These are phyloP conservation scores for Gymnarchus niloticus DNA, from an alignment of 2,113 vertebrate genomes.

Conservation along the genomic window DNA sequence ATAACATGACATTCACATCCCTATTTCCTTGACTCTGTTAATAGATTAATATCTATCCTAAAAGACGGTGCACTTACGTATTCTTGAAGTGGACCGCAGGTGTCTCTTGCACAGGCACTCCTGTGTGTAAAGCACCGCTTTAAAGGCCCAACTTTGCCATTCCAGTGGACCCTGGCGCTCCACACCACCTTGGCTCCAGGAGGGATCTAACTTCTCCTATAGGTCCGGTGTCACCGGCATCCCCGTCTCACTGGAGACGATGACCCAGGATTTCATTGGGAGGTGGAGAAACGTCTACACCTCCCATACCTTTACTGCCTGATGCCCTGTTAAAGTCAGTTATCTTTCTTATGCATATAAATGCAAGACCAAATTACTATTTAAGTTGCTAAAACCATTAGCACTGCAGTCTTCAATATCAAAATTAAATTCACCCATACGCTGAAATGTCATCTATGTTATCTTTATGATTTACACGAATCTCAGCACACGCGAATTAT, in stretches of 20 bases:
- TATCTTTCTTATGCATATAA: neutral
- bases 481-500: too few relatives aligned
- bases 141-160: slow-evolving; percentile 50
- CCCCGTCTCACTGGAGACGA: neutral
- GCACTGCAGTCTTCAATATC: too few relatives aligned
- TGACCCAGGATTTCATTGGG: neutral
- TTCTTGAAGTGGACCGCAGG: slow-evolving; percentile 41
- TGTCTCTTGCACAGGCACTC: slow-evolving; percentile 40
- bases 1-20: neutral
- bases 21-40: neutral
- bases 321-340: neutral
- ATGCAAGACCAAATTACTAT: neutral
- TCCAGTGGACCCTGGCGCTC: slow-evolving; percentile 49
- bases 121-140: slow-evolving; percentile 49
- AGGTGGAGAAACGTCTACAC: neutral
- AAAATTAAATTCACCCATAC: too few relatives aligned
- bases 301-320: neutral
- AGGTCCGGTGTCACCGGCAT: slow-evolving; percentile 23
- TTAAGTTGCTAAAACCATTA: too few relatives aligned
- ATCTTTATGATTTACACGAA: too few relatives aligned
- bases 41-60: neutral
- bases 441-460: too few relatives aligned
- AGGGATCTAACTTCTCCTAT: slow-evolving; percentile 53
- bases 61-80: slow-evolving; percentile 51
- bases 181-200: slow-evolving; percentile 62